Conservation (phyloP, 2,888 invertebrate genomes). For the Drosophila melanosoma region DNA sequence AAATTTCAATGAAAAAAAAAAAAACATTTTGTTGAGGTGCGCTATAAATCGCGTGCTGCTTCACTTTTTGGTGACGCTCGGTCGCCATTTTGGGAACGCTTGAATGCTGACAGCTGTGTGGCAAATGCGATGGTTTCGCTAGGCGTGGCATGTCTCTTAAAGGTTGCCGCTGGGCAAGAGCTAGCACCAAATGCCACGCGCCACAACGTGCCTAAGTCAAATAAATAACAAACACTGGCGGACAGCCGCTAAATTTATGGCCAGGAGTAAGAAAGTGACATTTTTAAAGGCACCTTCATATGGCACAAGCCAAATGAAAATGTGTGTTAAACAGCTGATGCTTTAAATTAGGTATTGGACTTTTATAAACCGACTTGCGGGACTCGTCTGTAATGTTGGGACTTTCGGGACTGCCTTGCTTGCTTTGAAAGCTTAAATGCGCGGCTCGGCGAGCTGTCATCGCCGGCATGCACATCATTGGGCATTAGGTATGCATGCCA, state of each 20-base stretch:
- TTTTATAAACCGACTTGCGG: slow-evolving; percentile 2
- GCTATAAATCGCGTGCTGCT: slow-evolving; percentile 76
- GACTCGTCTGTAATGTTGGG: neutral
- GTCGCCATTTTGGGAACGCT: slow-evolving; percentile 51
- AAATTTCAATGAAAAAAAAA: slow-evolving; percentile 61
- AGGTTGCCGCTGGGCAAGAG: slow-evolving; percentile 60
- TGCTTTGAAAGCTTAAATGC: slow-evolving; percentile 41
- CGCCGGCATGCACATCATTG: slow-evolving; percentile 71
- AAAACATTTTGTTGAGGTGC: slow-evolving; percentile 62
- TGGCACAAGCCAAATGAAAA: slow-evolving; percentile 28
- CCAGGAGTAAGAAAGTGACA: slow-evolving; percentile 25
- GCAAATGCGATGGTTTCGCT: slow-evolving; percentile 1
- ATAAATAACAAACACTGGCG: slow-evolving; percentile 81
- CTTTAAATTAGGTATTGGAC: slow-evolving; percentile 34
- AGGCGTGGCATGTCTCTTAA: slow-evolving; percentile 71
- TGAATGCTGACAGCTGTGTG: slow-evolving; percentile 71
- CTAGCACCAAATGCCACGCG: slow-evolving; percentile 69
- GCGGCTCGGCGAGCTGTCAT: slow-evolving; percentile 40
- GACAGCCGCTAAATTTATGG: slow-evolving; percentile 80
- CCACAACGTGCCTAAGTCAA: slow-evolving; percentile 70
- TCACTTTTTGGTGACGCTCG: slow-evolving; percentile 54
- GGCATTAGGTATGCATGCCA: slow-evolving; percentile 79
- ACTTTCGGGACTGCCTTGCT: neutral
- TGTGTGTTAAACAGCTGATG: slow-evolving; percentile 13
- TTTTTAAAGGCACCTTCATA: slow-evolving; percentile 35